phyloP scores from a whole-genome alignment of 1,140 invertebrate genomes.

The Pantala flavescens region DNA sequence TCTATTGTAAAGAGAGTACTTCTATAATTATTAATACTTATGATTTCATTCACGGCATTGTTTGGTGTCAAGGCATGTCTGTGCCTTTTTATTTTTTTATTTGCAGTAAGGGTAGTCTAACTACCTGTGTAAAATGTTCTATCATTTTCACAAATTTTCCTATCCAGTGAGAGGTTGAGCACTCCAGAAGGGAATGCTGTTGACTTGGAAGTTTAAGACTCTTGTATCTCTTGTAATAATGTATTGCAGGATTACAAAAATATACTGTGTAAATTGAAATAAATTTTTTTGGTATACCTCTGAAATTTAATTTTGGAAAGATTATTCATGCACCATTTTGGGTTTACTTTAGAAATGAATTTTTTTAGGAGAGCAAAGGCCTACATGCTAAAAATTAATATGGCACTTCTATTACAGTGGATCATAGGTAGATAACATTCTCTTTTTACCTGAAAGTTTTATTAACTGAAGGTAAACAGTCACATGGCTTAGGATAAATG shows the following conservation, averaged over 20 bases:
- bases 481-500: too few species aligned
- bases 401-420: too few species aligned
- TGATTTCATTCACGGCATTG: background rate
- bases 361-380: too few species aligned
- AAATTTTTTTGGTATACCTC: background rate
- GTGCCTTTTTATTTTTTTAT: background rate
- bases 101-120: background rate
- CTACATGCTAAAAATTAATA: too few species aligned
- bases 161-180: background rate
- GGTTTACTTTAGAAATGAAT: too few species aligned
- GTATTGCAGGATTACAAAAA: background rate
- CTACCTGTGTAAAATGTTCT: background rate
- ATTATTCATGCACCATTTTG: too few species aligned
- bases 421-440: too few species aligned
- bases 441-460: too few species aligned
- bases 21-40: background rate
- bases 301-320: background rate
- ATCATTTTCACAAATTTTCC: background rate
- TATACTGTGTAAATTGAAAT: background rate
- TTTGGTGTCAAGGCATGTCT: background rate
- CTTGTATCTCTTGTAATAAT: background rate
- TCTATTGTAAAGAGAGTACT: slow-evolving; percentile 3
- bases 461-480: too few species aligned
- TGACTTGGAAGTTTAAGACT: background rate
- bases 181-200: background rate